Evolutionary conservation across 2,888 invertebrate genomes (phyloP).

Genomic region (Caenorhabditis wallacei): DNA sequence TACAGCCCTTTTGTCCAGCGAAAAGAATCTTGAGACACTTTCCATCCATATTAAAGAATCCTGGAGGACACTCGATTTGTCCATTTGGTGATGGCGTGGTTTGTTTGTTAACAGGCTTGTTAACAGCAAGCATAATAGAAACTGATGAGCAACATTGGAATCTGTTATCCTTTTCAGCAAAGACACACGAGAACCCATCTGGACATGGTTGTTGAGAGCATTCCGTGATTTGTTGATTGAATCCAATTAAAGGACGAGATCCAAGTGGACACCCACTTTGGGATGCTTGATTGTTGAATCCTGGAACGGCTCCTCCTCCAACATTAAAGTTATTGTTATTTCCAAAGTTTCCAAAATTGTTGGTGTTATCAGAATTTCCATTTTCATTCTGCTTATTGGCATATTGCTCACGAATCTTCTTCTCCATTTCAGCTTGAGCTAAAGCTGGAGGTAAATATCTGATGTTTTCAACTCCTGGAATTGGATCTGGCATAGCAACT

Average conservation of each 20-base stretch:
- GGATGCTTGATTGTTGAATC: conserved; percentile 34
- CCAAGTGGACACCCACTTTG: conserved; percentile 71
- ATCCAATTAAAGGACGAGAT: conserved; percentile 73
- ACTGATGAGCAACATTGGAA: conserved; percentile 77
- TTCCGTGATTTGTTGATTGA: conserved; percentile 70
- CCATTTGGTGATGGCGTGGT: conserved; percentile 52
- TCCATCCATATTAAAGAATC: conserved; percentile 75
- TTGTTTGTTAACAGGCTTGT: conserved; percentile 60
- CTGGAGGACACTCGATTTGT: conserved; percentile 73
- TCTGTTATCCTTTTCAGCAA: conserved; percentile 73
- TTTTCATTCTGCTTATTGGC: conserved; percentile 29
- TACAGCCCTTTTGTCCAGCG: conserved; percentile 83
- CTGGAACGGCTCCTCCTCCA: conserved; percentile 36
- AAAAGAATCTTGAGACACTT: conserved; percentile 78
- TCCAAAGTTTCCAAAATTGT: conserved; percentile 26
- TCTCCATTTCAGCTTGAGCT: conserved; percentile 63
- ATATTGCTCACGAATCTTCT: conserved; percentile 57
- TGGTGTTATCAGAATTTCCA: conserved; percentile 16
- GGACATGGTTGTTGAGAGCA: conserved; percentile 76
- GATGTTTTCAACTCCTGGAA: conserved; percentile 67
- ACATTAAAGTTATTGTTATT: conserved; percentile 37
- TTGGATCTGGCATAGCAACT: conserved; percentile 70
- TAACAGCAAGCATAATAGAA: conserved; percentile 71
- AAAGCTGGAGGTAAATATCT: conserved; percentile 66
- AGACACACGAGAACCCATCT: conserved; percentile 77